These are phyloP conservation scores for Hylomyscus alleni DNA, from an alignment of 2,797 vertebrate species.

Conservation along the genomic window DNA sequence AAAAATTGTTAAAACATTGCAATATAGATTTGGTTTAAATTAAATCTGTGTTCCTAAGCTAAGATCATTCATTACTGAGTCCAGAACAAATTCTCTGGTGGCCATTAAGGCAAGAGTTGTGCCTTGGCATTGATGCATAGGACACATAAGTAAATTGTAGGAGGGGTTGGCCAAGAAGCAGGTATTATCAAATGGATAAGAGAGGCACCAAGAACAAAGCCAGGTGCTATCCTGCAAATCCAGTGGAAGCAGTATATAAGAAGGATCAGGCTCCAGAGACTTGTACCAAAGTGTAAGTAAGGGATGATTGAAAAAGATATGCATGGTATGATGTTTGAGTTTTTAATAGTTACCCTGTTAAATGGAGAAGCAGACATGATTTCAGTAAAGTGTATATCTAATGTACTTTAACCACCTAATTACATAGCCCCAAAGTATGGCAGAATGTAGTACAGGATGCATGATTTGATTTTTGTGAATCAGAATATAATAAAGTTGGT, in stretches of 20 bases:
- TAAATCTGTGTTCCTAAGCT: neutral
- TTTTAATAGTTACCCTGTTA: neutral
- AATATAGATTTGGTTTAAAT: neutral
- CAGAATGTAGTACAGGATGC: neutral
- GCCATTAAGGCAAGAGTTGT: neutral
- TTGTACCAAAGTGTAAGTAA: neutral
- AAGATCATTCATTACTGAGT: neutral
- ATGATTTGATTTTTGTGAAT: slow-evolving; percentile 25
- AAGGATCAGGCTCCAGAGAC: too few relatives aligned
- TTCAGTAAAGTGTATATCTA: neutral
- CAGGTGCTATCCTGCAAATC: neutral
- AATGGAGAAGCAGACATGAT: neutral
- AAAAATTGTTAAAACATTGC: neutral
- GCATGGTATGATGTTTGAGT: neutral
- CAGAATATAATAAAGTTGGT: neutral
- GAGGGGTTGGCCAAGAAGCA: neutral
- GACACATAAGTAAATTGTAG: neutral
- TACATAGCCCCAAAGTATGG: neutral
- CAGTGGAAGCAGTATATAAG: neutral
- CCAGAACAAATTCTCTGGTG: neutral
- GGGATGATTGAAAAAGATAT: neutral
- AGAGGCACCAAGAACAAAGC: neutral
- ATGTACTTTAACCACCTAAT: slow-evolving; percentile 8
- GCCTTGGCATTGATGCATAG: neutral
- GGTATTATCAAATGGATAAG: neutral